Evolutionary conservation across 2,797 vertebrate species (phyloP).

Genomic region (Clarias laeviceps): DNA sequence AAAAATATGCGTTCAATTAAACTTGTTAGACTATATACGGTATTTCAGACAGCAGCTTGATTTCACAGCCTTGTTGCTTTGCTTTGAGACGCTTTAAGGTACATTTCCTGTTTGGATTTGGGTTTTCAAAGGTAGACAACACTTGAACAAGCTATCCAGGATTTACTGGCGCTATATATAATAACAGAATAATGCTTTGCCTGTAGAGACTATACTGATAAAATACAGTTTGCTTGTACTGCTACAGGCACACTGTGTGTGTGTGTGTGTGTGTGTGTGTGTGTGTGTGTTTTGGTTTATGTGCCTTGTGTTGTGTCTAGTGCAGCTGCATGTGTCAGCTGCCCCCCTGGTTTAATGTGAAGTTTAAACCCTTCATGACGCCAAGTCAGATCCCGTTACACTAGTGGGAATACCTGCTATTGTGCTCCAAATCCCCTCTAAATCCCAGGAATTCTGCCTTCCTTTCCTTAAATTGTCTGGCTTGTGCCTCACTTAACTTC

Average conservation of each 20-base stretch:
- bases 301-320: constrained; percentile 70
- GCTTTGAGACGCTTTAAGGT: constrained; percentile 69
- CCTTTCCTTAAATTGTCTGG: constrained; percentile 56
- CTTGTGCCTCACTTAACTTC: constrained; percentile 52
- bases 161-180: constrained; percentile 17
- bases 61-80: constrained; percentile 70
- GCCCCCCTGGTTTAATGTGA: constrained; percentile 72
- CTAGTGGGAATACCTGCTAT: constrained; percentile 74
- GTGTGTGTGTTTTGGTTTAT: constrained; percentile 42
- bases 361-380: constrained; percentile 69
- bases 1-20: neutral
- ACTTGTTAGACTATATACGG: neutral
- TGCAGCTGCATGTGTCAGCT: constrained; percentile 73
- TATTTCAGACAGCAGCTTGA: constrained; percentile 55
- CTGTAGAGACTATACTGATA: constrained; percentile 10
- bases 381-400: constrained; percentile 70
- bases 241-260: constrained; percentile 18
- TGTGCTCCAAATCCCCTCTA: constrained; percentile 67
- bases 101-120: constrained; percentile 63
- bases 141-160: constrained; percentile 47
- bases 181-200: constrained; percentile 10
- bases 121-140: constrained; percentile 49
- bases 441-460: constrained; percentile 67
- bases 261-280: constrained; percentile 28
- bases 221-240: constrained; percentile 34